Percentiles rank a stretch among this genome's conserved stretches.
Evolutionary conservation across 1,140 invertebrate species (phyloP).

Genomic region (Saccostrea cuccullata): DNA sequence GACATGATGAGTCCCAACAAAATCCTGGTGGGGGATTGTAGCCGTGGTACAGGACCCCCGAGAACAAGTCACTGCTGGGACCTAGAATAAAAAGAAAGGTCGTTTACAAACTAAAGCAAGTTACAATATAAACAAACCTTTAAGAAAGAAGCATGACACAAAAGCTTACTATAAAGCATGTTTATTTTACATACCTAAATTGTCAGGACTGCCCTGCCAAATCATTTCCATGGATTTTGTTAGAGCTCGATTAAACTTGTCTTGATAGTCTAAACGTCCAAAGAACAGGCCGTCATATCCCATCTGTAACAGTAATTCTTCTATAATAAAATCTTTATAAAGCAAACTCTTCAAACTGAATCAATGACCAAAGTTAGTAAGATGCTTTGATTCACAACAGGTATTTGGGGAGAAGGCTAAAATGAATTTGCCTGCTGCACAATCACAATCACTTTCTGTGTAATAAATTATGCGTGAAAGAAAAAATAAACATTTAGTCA

Average conservation of each 20-base stretch:
- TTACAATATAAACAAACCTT: too few species aligned
- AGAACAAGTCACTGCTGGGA: constrained; percentile 76
- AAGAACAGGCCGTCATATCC: constrained; percentile 91
- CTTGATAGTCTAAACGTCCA: constrained; percentile 92
- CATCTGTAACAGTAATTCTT: constrained; percentile 63
- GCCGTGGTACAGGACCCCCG: constrained; percentile 80
- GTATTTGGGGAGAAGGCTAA: too few species aligned
- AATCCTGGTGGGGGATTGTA: constrained; percentile 91
- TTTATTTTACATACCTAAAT: constrained; percentile 68
- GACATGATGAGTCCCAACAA: constrained; percentile 91
- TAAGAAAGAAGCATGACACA: too few species aligned
- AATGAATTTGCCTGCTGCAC: too few species aligned
- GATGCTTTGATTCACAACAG: too few species aligned
- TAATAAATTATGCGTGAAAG: too few species aligned
- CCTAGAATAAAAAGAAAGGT: neutral
- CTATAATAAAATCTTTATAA: neutral
- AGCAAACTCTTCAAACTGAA: too few species aligned
- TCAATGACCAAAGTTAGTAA: too few species aligned
- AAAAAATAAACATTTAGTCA: too few species aligned
- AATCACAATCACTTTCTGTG: too few species aligned
- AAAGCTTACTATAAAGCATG: too few species aligned
- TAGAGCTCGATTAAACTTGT: constrained; percentile 84
- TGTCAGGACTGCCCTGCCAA: constrained; percentile 84
- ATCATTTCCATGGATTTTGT: constrained; percentile 89
- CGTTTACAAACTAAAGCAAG: neutral